Conservation (phyloP, 2,888 invertebrate species). For the Malthinus flaveolus region DNA sequence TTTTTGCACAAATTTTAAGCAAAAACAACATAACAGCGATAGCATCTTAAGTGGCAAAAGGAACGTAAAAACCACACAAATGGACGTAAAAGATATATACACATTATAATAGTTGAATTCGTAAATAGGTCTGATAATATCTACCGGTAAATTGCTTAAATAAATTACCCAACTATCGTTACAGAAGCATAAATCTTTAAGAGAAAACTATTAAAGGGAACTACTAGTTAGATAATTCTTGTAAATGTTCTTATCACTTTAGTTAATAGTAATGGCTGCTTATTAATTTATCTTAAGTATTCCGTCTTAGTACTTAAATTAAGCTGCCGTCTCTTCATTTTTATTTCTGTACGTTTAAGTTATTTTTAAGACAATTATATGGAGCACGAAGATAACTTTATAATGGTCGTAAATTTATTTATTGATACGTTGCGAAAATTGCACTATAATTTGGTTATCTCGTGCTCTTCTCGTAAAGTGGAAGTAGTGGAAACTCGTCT, state of each 20-base stretch:
- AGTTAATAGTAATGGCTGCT: background rate
- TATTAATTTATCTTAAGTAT: slow-evolving; percentile 1
- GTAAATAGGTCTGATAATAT: slow-evolving; percentile 26
- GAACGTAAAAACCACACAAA: slow-evolving; percentile 25
- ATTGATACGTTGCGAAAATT: too few species aligned
- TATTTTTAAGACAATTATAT: too few species aligned
- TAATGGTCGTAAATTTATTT: too few species aligned
- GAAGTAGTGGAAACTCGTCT: too few species aligned
- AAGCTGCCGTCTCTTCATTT: too few species aligned
- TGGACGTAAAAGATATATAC: slow-evolving; percentile 20
- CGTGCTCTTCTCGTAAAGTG: too few species aligned
- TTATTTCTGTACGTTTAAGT: too few species aligned
- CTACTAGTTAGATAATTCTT: background rate
- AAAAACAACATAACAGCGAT: slow-evolving; percentile 14
- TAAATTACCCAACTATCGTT: slow-evolving; percentile 22
- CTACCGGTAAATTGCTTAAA: slow-evolving; percentile 27
- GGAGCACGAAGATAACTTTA: too few species aligned
- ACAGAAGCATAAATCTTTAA: slow-evolving; percentile 1
- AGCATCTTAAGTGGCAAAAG: slow-evolving; percentile 17
- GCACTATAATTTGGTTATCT: too few species aligned
- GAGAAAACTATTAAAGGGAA: slow-evolving; percentile 4
- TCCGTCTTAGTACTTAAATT: too few species aligned
- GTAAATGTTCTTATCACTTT: background rate
- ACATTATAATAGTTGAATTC: slow-evolving; percentile 19
- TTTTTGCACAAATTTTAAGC: too few species aligned